Percentiles rank a stretch among this genome's conserved stretches.
Conservation (phyloP, 2,888 invertebrate genomes). For the Drosophila mercatorum region DNA sequence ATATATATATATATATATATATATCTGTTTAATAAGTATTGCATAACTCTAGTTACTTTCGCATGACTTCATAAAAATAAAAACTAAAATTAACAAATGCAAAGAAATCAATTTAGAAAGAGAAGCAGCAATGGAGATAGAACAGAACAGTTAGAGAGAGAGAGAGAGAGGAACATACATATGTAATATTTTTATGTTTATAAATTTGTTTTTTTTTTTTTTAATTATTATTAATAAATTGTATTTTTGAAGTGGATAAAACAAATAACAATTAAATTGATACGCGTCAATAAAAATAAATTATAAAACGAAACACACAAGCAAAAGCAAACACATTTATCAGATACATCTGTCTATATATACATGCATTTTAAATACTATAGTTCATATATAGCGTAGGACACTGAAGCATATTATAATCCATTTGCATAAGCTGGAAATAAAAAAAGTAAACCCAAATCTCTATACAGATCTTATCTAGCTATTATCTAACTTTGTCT, state of each 20-base stretch:
- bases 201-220: constrained; percentile 68
- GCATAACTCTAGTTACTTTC: constrained; percentile 42
- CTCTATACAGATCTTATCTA: neutral
- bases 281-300: constrained; percentile 84
- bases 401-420: neutral
- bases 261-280: constrained; percentile 76
- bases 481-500: neutral
- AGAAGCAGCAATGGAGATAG: constrained; percentile 2
- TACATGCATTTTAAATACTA: constrained; percentile 20
- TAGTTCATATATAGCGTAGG: constrained; percentile 4
- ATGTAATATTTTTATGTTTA: constrained; percentile 78
- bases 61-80: constrained; percentile 47
- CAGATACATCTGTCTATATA: constrained; percentile 3
- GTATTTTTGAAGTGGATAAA: constrained; percentile 71
- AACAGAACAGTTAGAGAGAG: constrained; percentile 2
- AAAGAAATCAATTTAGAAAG: constrained; percentile 11
- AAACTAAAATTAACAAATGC: neutral
- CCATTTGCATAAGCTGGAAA: constrained; percentile 12
- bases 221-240: constrained; percentile 73
- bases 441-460: neutral
- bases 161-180: constrained; percentile 52
- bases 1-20: neutral
- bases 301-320: constrained; percentile 46
- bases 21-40: constrained; percentile 35
- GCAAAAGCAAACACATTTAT: constrained; percentile 9